These are phyloP conservation scores for Drosophila ustulata DNA, from an alignment of 2,888 invertebrate species.

Conservation along the genomic window DNA sequence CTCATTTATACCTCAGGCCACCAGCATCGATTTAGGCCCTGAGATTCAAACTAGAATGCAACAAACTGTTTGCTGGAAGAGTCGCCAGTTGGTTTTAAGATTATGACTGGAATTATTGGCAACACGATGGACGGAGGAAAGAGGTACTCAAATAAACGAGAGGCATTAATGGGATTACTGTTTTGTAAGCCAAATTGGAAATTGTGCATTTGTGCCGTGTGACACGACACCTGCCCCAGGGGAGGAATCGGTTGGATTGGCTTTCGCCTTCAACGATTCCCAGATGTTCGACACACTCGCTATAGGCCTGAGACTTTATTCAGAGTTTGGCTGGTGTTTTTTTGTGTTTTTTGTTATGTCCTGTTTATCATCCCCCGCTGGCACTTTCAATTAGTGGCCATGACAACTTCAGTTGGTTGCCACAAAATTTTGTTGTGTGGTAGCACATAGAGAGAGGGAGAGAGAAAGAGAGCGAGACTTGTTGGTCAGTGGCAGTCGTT, in stretches of 20 bases:
- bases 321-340: neutral
- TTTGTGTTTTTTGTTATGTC: conserved; percentile 3
- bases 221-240: conserved; percentile 37
- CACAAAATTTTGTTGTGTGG: conserved; percentile 26
- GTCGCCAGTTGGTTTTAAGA: conserved; percentile 1
- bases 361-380: conserved; percentile 49
- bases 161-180: neutral
- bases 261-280: conserved; percentile 30
- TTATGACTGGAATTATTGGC: neutral
- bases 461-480: conserved; percentile 8
- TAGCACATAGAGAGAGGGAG: too few relatives aligned
- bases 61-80: neutral
- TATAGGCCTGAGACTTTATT: neutral
- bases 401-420: conserved; percentile 59
- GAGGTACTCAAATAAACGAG: neutral
- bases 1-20: too few relatives aligned
- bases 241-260: conserved; percentile 19
- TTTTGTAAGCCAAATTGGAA: conserved; percentile 4
- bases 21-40: too few relatives aligned
- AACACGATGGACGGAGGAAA: neutral
- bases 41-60: neutral
- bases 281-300: conserved; percentile 39
- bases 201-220: conserved; percentile 29
- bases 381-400: conserved; percentile 72
- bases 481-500: conserved; percentile 18